These are phyloP conservation scores for Xyrauchen texanus DNA, from an alignment of 2,113 vertebrate genomes.

Conservation along the genomic window DNA sequence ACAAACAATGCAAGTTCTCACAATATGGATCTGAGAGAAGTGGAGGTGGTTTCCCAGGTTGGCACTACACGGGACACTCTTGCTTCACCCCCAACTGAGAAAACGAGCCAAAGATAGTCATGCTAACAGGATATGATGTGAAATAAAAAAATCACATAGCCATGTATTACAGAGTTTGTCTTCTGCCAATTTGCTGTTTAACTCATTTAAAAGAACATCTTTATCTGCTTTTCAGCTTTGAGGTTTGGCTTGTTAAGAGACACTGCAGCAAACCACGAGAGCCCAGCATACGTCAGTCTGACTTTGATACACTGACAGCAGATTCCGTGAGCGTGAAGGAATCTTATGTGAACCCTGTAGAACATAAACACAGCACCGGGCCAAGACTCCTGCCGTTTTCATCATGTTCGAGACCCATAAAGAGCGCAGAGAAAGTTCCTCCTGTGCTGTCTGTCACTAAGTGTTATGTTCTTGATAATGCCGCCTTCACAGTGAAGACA, in stretches of 20 bases:
- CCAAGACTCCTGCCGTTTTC: constrained; percentile 23
- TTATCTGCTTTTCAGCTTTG: constrained; percentile 3
- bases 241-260: constrained; percentile 51
- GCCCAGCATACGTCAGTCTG: constrained; percentile 56
- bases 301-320: constrained; percentile 60
- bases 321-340: constrained; percentile 57
- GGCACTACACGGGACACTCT: neutral
- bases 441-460: constrained; percentile 36
- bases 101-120: neutral
- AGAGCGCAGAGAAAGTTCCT: constrained; percentile 8
- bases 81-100: neutral
- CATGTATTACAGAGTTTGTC: neutral
- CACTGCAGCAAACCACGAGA: constrained; percentile 55
- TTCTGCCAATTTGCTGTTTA: neutral
- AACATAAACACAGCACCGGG: constrained; percentile 49
- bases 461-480: constrained; percentile 33
- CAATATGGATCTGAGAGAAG: neutral
- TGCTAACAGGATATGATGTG: neutral
- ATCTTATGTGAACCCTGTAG: constrained; percentile 58
- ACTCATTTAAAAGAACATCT: constrained; percentile 28
- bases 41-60: neutral
- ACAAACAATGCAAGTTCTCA: too few species aligned
- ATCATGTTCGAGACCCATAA: constrained; percentile 18
- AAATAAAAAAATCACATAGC: constrained; percentile 25
- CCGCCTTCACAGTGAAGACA: constrained; percentile 15